These are phyloP conservation scores for Dusona sp. DNA, from an alignment of 2,888 invertebrate genomes.

Conservation along the genomic window DNA sequence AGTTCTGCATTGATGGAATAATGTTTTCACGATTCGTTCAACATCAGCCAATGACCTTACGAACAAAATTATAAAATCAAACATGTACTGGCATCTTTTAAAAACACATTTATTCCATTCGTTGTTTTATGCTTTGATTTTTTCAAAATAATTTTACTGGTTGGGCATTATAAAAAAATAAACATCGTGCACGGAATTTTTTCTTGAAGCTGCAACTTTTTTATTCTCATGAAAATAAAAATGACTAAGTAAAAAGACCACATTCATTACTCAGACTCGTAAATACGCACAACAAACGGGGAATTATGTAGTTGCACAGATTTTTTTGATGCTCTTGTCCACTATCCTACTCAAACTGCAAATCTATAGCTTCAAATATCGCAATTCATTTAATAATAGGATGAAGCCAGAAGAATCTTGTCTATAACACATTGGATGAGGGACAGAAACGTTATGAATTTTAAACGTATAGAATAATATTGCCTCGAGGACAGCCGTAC, in stretches of 20 bases:
- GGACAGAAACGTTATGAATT: conserved; percentile 49
- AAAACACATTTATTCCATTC: neutral
- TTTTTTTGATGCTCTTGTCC: conserved; percentile 12
- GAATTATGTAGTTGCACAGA: conserved; percentile 53
- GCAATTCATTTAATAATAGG: conserved; percentile 7
- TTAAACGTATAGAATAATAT: conserved; percentile 22
- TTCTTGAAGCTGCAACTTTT: conserved; percentile 29
- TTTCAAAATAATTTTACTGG: neutral
- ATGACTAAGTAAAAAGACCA: conserved; percentile 70
- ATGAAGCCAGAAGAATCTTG: conserved; percentile 1
- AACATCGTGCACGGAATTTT: neutral
- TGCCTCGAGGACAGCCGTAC: conserved; percentile 50
- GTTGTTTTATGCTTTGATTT: neutral
- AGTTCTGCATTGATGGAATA: neutral
- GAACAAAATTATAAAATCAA: neutral
- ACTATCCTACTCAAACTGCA: conserved; percentile 8
- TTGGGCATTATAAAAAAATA: neutral
- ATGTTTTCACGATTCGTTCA: conserved; percentile 8
- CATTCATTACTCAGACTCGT: conserved; percentile 33
- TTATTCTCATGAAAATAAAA: conserved; percentile 29
- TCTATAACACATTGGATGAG: conserved; percentile 28
- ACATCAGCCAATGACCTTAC: neutral
- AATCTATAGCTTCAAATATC: conserved; percentile 30
- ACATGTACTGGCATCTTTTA: neutral
- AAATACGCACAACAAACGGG: conserved; percentile 54